Percentiles rank a stretch among this genome's conserved stretches.
Evolutionary conservation across 2,797 vertebrate genomes (phyloP).

Genomic region (Syncerus caffer): DNA sequence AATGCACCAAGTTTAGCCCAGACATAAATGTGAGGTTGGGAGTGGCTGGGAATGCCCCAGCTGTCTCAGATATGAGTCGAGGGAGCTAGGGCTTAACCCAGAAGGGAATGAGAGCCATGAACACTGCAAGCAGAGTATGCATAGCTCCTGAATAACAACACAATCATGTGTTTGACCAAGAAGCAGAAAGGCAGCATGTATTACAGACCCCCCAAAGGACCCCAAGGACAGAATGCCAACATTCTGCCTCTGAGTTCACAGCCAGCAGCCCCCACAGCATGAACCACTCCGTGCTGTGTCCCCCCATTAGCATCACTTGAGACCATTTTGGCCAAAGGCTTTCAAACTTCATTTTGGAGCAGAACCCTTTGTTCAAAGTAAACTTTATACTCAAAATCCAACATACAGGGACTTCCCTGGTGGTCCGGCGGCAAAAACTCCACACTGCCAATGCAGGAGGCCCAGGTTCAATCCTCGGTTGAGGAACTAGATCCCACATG

Average conservation of each 20-base stretch:
- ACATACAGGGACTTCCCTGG: not conserved
- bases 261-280: fast-evolving
- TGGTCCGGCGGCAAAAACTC: not conserved
- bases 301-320: fast-evolving
- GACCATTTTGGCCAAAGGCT: not conserved
- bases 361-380: not conserved
- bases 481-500: not conserved
- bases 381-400: conserved; percentile 5
- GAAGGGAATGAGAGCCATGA: too few species aligned
- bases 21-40: not conserved
- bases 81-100: too few species aligned
- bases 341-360: conserved; percentile 27
- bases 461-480: not conserved
- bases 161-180: not conserved
- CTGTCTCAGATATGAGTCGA: not conserved
- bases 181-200: not conserved
- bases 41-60: not conserved
- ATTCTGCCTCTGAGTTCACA: not conserved
- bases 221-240: not conserved
- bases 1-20: not conserved
- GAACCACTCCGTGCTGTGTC: fast-evolving
- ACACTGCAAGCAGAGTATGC: not conserved
- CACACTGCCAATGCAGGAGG: not conserved
- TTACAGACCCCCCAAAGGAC: not conserved
- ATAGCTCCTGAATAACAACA: not conserved